Evolutionary conservation across 2,113 vertebrate genomes (phyloP).

Genomic region (Oryzias celebensis): DNA sequence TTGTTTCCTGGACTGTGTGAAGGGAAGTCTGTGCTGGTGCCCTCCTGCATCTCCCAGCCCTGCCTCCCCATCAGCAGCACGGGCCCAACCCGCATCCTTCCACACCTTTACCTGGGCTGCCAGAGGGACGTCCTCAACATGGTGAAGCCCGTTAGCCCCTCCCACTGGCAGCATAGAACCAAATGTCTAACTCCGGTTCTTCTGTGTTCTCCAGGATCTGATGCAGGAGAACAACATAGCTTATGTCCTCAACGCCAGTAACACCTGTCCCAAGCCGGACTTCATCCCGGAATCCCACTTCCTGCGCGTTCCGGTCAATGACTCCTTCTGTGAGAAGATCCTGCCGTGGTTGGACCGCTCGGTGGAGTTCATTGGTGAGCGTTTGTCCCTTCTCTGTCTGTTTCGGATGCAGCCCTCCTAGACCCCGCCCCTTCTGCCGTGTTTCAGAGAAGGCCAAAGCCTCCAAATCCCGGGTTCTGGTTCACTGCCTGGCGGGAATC

Average conservation of each 20-base stretch:
- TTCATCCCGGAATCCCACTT: constrained; percentile 94
- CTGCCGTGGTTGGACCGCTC: constrained; percentile 95
- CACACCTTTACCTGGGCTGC: constrained; percentile 95
- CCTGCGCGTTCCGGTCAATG: constrained; percentile 93
- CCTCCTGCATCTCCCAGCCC: constrained; percentile 89
- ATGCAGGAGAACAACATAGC: constrained; percentile 95
- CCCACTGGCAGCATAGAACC: neutral
- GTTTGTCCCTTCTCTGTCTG: too few species aligned
- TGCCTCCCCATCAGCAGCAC: constrained; percentile 85
- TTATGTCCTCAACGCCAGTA: constrained; percentile 93
- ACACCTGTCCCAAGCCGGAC: constrained; percentile 94
- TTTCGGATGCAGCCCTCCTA: neutral
- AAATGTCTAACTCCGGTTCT: neutral
- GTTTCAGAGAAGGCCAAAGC: constrained; percentile 91
- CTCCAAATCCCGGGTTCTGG: constrained; percentile 80
- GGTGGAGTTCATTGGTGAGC: constrained; percentile 94
- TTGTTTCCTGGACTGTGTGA: constrained; percentile 93
- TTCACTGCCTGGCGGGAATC: constrained; percentile 83
- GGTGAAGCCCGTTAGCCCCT: constrained; percentile 58
- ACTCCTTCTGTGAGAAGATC: constrained; percentile 98
- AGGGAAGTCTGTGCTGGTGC: constrained; percentile 86
- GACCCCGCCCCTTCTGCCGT: constrained; percentile 13
- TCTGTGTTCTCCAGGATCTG: constrained; percentile 80
- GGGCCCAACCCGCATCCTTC: constrained; percentile 93
- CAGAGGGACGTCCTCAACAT: constrained; percentile 94